Evolutionary conservation across 2,888 invertebrate genomes (phyloP).

Genomic region (Agapostemon virescens): DNA sequence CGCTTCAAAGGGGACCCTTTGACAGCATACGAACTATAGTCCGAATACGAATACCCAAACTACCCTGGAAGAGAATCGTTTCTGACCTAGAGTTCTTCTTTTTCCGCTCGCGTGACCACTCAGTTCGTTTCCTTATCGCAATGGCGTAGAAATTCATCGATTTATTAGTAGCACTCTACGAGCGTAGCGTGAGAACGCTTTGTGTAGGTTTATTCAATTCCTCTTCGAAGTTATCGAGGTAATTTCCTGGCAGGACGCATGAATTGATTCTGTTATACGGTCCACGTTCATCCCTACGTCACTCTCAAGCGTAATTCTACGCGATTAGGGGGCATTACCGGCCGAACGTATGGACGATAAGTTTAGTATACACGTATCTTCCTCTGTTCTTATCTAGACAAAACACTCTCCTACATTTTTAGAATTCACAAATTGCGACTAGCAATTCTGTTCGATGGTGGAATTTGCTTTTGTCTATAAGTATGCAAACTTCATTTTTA

Average conservation of each 20-base stretch:
- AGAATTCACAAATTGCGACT: too few species aligned
- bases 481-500: background rate
- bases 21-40: slow-evolving; percentile 9
- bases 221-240: background rate
- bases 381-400: background rate
- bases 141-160: background rate
- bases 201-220: background rate
- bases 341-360: background rate
- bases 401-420: background rate
- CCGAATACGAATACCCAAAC: slow-evolving; percentile 16
- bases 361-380: background rate
- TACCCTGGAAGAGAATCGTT: background rate
- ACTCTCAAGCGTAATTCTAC: background rate
- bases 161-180: slow-evolving; percentile 18
- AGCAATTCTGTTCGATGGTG: background rate
- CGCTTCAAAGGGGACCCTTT: slow-evolving; percentile 30
- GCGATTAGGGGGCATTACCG: background rate
- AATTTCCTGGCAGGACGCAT: background rate
- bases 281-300: background rate
- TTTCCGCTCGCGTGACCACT: slow-evolving; percentile 17
- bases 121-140: background rate
- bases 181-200: background rate
- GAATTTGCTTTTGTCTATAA: background rate
- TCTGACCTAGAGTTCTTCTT: background rate
- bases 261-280: background rate